These are phyloP conservation scores for Amazona vittata DNA, from an alignment of 2,113 vertebrate genomes.

Conservation along the genomic window DNA sequence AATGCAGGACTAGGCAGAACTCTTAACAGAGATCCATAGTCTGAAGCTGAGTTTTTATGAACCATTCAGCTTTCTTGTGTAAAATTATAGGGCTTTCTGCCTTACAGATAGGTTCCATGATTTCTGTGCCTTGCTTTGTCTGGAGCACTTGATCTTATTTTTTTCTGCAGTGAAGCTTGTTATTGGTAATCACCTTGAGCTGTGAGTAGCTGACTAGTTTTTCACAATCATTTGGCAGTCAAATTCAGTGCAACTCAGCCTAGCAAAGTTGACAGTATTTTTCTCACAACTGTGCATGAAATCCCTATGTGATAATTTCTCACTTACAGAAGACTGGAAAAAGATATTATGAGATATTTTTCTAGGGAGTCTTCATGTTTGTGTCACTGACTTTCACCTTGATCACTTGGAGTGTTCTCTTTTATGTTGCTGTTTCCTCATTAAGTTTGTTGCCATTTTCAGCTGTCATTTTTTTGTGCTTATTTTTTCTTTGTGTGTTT, in stretches of 20 bases:
- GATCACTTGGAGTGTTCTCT: slow-evolving; percentile 43
- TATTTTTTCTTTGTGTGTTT: neutral
- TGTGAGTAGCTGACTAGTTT: slow-evolving; percentile 53
- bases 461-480: neutral
- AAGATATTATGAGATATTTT: slow-evolving; percentile 70
- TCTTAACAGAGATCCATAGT: neutral
- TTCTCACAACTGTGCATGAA: slow-evolving; percentile 70
- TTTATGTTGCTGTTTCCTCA: slow-evolving; percentile 42
- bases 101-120: neutral
- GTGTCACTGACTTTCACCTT: slow-evolving; percentile 48
- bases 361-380: slow-evolving; percentile 58
- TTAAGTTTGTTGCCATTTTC: slow-evolving; percentile 43
- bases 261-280: slow-evolving; percentile 71
- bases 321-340: slow-evolving; percentile 71
- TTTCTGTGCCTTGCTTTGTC: neutral
- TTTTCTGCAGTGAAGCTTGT: neutral
- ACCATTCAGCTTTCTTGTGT: neutral
- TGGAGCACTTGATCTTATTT: neutral
- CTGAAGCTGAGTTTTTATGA: neutral
- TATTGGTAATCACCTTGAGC: slow-evolving; percentile 41
- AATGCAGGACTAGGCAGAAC: neutral
- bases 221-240: slow-evolving; percentile 74
- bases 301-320: slow-evolving; percentile 65
- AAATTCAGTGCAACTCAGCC: slow-evolving; percentile 68
- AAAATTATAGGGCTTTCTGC: neutral